Evolutionary conservation across 2,113 vertebrate genomes (phyloP), one percentile per base, ranked within the genome.

Genomic region (Chaetodon trifascialis): DNA sequence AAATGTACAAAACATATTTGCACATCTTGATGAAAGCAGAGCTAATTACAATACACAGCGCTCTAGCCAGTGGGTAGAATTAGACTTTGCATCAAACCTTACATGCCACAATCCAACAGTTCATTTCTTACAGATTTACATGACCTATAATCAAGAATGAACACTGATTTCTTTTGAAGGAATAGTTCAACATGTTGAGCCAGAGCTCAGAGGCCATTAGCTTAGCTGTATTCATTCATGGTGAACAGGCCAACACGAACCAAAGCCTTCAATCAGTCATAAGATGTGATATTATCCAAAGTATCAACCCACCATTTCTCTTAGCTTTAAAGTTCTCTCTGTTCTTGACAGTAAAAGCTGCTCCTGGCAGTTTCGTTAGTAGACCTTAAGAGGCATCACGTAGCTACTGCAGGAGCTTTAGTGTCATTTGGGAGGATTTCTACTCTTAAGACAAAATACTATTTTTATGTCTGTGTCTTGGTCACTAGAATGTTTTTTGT

Each of bases 401-500:
- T 49, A 19, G 23, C 12, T 58, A 25, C 64, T 56, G 9, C 19
- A 30, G 16, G 46, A 36, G n/a, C 66, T 80, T 40, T 12, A 67
- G 6, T 52, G 25, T 11, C 49, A n/a, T 76, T 58, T 4, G 58
- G 47, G 21, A 60, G 21, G 11, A 79, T 23, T 70, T 49, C 3
- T 23, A 23, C 17, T 30, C 23, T 17, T 52, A 21, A 78, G 44
- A 74, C 16, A 25, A 64, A 38, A 34, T 38, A 56, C 23, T 73
- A 68, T n/a, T 73, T 54, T 14, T 42, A 54, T 56, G 72, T 19
- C 55, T 46, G 21, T 42, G 25, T 77, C 42, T 73, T 40, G 46
- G 46, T 72, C 16, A 75, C n/a, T 84, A 46, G 40, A 78, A 59
- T 47, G 38, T 2, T 77, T 83, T 70, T 68, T 11, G 4, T 34